A percentile compares a stretch with the other conserved stretches of the same genome.
Evolutionary conservation across 2,113 vertebrate species (phyloP).

Genomic region (Corythornis madagascariensis): DNA sequence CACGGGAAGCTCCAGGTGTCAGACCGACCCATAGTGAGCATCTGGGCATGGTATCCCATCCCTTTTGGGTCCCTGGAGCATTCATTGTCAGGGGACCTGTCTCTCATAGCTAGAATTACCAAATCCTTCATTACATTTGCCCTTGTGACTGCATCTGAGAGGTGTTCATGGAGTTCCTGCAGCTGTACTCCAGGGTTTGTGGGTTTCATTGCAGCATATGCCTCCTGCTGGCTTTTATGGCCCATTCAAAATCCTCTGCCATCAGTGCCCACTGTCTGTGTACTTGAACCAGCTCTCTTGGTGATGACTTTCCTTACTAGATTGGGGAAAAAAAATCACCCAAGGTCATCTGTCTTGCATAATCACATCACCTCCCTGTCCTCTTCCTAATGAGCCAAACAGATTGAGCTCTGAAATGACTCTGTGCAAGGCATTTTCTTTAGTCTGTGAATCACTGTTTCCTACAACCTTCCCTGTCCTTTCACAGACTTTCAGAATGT

Average conservation of each 20-base stretch:
- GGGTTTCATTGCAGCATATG: background rate
- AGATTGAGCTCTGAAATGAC: background rate
- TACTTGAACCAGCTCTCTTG: background rate
- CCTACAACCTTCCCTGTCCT: background rate
- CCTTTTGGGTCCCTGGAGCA: background rate
- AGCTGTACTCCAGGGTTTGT: background rate
- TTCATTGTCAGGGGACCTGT: background rate
- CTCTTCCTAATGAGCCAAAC: background rate
- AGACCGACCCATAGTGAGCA: background rate
- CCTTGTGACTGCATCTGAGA: fast-evolving
- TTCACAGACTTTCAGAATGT: background rate
- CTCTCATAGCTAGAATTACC: background rate
- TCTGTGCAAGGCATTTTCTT: background rate
- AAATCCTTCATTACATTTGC: fast-evolving
- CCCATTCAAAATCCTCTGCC: background rate
- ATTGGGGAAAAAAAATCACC: background rate
- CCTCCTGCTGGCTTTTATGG: background rate
- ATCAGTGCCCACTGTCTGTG: background rate
- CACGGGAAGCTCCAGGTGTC: too few relatives aligned
- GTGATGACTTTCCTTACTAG: background rate
- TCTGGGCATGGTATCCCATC: background rate
- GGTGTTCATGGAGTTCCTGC: background rate
- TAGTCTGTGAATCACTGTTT: background rate
- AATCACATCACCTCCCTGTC: background rate
- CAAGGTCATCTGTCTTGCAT: slow-evolving; percentile 10